Evolutionary conservation across 2,888 invertebrate species (phyloP), one percentile per base, ranked within the genome.

Genomic region (Oligia fasciuncula): DNA sequence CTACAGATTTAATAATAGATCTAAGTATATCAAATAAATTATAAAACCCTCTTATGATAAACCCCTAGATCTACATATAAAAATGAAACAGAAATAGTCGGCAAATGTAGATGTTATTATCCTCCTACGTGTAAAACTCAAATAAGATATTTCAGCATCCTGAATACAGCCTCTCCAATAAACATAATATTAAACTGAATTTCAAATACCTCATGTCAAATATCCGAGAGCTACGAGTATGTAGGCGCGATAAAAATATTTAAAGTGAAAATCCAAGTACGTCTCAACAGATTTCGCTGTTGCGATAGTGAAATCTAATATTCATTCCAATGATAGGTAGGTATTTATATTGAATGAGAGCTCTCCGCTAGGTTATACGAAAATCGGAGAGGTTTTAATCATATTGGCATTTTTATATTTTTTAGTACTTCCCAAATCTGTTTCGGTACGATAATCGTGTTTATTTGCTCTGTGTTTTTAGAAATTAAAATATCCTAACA

Each of bases 251-350:
- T 19, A 76, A 69, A 84, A 77, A 81, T 69, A 71, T 83, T 77
- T 79, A 65, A 74, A 84, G 2, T 29, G 43, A 67, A 74, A 80
- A 73, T 79, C 60, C 51, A 40, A 70, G 65, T 73, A 75, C 87
- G 70, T 85, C 93, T 94, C 94, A 74, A 90, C 73, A 77, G 85
- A 79, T 92, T 92, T 90, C 88, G 72, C 77, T 93, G 91, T 94
- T 90, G 82, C 83, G 78, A 91, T 94, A 94, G 92, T 94, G 93
- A 94, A 95, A 95, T 95, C 93, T 94, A 94, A 95, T 95, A 95
- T 95, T 94, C 94, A 94, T 95, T 95, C 93, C 92, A 90, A 89
- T 94, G 93, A 93, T 93, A 93, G 91, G 89, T 93, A 93, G 92
- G 91, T 93, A 94, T 94, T 95, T 94, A 93, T 93, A 93, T 94